Evolutionary conservation across 2,797 vertebrate genomes (phyloP).

Genomic region (Sorex maritimensis): DNA sequence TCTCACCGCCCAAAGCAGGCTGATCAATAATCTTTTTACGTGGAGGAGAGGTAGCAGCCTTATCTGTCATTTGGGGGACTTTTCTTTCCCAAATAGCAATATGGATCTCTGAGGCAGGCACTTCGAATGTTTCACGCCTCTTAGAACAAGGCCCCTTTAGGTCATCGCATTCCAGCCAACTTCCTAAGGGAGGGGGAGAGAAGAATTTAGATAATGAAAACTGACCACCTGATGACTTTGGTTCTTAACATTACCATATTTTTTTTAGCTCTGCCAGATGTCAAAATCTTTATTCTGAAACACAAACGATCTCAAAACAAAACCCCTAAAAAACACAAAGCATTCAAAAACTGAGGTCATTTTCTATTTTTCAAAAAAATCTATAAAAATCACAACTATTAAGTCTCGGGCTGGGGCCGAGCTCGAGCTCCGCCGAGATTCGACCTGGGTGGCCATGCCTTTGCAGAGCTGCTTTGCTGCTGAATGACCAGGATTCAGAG

Average conservation of each 20-base stretch:
- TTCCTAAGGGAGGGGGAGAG: constrained; percentile 89
- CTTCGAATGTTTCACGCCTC: constrained; percentile 88
- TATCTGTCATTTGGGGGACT: constrained; percentile 50
- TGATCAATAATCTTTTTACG: constrained; percentile 65
- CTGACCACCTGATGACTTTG: background rate
- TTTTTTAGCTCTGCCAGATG: constrained; percentile 59
- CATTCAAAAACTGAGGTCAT: too few relatives aligned
- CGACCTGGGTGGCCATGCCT: too few relatives aligned
- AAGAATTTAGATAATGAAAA: constrained; percentile 68
- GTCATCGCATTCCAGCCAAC: constrained; percentile 96
- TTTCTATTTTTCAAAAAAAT: too few relatives aligned
- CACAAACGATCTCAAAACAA: background rate
- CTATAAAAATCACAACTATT: too few relatives aligned
- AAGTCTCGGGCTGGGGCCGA: too few relatives aligned
- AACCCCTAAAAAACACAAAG: too few relatives aligned
- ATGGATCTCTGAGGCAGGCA: constrained; percentile 94
- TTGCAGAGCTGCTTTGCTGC: too few relatives aligned
- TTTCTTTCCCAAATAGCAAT: constrained; percentile 95
- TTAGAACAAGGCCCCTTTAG: constrained; percentile 92
- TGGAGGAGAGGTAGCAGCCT: constrained; percentile 58
- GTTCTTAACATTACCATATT: background rate
- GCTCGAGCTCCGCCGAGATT: too few relatives aligned
- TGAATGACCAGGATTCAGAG: too few relatives aligned
- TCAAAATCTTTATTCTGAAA: constrained; percentile 8
- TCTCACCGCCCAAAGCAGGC: background rate